Percentiles rank a stretch among this genome's conserved stretches.
phyloP scores from a whole-genome alignment of 2,797 vertebrate species.

The Sarcoramphus papa region DNA sequence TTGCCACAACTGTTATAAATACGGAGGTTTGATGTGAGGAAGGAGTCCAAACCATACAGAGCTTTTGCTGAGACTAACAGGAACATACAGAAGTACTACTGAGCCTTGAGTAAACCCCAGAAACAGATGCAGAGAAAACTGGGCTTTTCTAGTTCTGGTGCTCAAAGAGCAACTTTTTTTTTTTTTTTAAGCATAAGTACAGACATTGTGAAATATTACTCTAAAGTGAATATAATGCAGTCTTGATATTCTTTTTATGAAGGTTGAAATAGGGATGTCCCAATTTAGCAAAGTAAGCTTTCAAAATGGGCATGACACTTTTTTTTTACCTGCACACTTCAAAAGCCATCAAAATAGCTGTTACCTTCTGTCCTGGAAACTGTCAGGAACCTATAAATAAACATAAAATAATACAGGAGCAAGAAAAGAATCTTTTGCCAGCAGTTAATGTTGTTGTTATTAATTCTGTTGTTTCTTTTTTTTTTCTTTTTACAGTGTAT shows the following conservation, averaged over 20 bases:
- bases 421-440: neutral
- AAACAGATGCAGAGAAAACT: neutral
- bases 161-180: neutral
- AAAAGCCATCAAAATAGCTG: neutral
- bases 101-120: neutral
- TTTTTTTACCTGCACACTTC: neutral
- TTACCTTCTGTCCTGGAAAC: neutral
- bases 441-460: neutral
- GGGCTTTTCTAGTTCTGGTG: neutral
- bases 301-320: neutral
- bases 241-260: neutral
- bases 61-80: neutral
- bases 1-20: neutral
- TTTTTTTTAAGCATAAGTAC: neutral
- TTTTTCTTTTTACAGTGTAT: slow-evolving; percentile 69
- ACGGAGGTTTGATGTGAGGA: neutral
- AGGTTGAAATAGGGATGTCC: neutral
- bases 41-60: neutral
- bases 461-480: neutral
- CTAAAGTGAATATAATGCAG: neutral
- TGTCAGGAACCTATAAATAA: neutral
- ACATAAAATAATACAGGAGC: neutral
- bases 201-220: neutral
- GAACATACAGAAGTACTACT: neutral
- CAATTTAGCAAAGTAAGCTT: neutral